phyloP scores from a whole-genome alignment of 2,888 invertebrate species.

The Callyntrura guangdongensis region DNA sequence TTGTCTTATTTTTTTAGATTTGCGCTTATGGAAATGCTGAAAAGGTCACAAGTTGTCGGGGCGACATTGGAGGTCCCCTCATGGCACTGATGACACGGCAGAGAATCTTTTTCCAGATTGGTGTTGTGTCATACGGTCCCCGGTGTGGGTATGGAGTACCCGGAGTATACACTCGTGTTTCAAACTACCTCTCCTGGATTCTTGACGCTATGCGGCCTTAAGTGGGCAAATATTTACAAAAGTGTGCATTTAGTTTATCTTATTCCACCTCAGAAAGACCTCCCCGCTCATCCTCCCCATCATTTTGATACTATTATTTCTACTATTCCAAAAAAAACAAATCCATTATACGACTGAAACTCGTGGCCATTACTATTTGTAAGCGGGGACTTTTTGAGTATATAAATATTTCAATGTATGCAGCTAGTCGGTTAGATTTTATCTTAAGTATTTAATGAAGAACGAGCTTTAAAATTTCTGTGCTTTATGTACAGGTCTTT shows the following conservation, averaged over 20 bases:
- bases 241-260: neutral
- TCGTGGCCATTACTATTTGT: constrained; percentile 69
- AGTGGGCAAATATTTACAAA: constrained; percentile 24
- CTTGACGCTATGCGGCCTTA: constrained; percentile 76
- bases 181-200: constrained; percentile 79
- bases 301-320: neutral
- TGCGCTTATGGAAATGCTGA: constrained; percentile 76
- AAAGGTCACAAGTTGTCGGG: constrained; percentile 71
- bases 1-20: constrained; percentile 58
- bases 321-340: neutral
- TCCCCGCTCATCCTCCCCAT: neutral
- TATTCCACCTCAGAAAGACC: too few species aligned
- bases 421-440: constrained; percentile 49
- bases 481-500: neutral
- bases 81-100: constrained; percentile 76
- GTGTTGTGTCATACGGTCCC: constrained; percentile 81
- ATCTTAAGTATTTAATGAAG: neutral
- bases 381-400: constrained; percentile 25
- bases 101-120: constrained; percentile 80
- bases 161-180: constrained; percentile 79
- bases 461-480: constrained; percentile 15
- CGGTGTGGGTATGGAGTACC: constrained; percentile 79
- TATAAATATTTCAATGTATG: neutral
- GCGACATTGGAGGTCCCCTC: constrained; percentile 80
- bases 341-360: constrained; percentile 69